Evolutionary conservation across 2,888 invertebrate species (phyloP), one percentile per base, ranked within the genome.

Genomic region (Spisula subtruncata): DNA sequence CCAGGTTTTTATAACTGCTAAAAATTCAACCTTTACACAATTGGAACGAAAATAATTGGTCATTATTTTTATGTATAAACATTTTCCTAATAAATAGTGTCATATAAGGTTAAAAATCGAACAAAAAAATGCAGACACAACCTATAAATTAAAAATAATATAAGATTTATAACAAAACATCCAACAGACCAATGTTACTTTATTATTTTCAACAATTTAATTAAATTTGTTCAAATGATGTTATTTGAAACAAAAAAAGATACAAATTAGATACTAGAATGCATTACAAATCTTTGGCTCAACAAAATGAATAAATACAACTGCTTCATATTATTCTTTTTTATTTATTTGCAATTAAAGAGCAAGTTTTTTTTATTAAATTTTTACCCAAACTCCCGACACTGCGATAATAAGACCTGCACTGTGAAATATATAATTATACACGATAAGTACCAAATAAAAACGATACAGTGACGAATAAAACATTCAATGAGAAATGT

Each of bases 401-500:
- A 41, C 35, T 29, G 56, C 46, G 25, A 46, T 46, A 16, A 20
- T 41, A 84, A 75, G 84, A 84, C 84, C 84, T 84, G 75, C 84
- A 48, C 18, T 84, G 41, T 84, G 84, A 48, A 84, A 71, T 84
- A 84, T 51, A 75, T 51, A 51, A 71, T 25, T 51, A 66, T 75
- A 75, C 75, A 75, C 75, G 18, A 51, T 75, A 84, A 60, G 46
- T 71, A 83, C 54, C 46, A 66, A 83, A 71, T 84, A 48, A 84
- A 84, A 75, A 84, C 29, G 60, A 84, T 66, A 75, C 48, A 84
- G 48, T 84, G 46, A 75, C 51, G 71, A 85, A 51, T 79, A 85
- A 32, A 85, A 79, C 35, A 80, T 79, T n/a, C 6, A 54, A 79
- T 79, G 32, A 56, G 25, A 41, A 85, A 85, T 85, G 80, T 85